Base-by-base conservation (phyloP, 2,888 invertebrate genomes). In the Sminthurinus aureus region DNA sequence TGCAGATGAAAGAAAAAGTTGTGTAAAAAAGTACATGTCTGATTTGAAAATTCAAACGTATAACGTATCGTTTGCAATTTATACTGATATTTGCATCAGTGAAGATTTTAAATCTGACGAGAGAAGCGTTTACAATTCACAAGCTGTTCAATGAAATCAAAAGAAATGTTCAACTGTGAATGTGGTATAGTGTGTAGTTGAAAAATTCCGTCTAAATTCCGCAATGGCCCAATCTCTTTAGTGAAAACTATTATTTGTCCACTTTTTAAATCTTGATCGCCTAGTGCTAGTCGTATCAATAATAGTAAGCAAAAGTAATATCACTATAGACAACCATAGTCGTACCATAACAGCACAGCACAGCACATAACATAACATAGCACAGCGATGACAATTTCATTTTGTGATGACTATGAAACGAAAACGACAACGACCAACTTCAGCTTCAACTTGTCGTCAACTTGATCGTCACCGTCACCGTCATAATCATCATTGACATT, bases 251-350 rank as follows among this genome's bases (percentile, higher is more conserved):
- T 79, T 66, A 79, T 79, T 64, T 79, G 79, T 79, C 79, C 66
- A 79, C 79, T 82, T 82, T 82, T 82, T 82, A 82, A 82, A 82
- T 76, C 82, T 76, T 76, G 22, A 82, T 82, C 76, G 71, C 78
- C 58, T 83, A 79, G 74, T 78, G 69, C 58, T 83, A 79, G 74
- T 78, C 73, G 83, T 83, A 83, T 78, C 82, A 82, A 82, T 82
- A 58, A n/a, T 22, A 66, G 67, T 79, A 67, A 64, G 24, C 22
- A 38, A 38, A 38, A 38, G 38, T 38, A 38, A 38, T 38, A 38
- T 38, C 38, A 38, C 38, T 38, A 38, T 38, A 38, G 38, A 79
- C 58, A 77, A 38, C 15, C 13, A 58, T 15, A 58, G 58, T 18
- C 58, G 58, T 13, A 58, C 9, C 38, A 1, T 38, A 38, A 6